Conservation (phyloP, 2,888 invertebrate species). For the Macrophya alboannulata region DNA sequence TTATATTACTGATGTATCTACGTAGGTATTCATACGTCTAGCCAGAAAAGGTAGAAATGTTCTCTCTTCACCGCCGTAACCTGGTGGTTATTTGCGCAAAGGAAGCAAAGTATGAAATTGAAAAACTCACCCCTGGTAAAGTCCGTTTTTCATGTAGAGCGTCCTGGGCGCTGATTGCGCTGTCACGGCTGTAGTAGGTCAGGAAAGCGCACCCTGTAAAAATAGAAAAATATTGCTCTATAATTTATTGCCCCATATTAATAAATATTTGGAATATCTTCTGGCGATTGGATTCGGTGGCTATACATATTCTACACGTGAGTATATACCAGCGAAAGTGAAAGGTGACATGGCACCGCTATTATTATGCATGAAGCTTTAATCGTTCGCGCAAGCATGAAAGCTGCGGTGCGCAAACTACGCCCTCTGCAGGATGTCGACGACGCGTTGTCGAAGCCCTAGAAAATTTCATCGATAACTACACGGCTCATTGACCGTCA, state of each 20-base stretch:
- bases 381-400: conserved; percentile 49
- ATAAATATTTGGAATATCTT: not conserved
- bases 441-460: conserved; percentile 46
- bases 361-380: conserved; percentile 49
- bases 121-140: conserved; percentile 96
- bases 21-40: conserved; percentile 27
- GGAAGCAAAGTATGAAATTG: conserved; percentile 53
- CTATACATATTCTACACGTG: not conserved
- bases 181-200: conserved; percentile 98
- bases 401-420: conserved; percentile 42
- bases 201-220: conserved; percentile 98
- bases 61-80: not conserved
- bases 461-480: conserved; percentile 54
- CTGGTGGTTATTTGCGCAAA: conserved; percentile 27
- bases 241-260: not conserved
- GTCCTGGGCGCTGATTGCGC: conserved; percentile 95
- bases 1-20: conserved; percentile 19
- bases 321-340: conserved; percentile 5
- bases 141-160: conserved; percentile 99
- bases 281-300: not conserved
- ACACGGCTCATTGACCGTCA: conserved; percentile 48
- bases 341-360: conserved; percentile 40
- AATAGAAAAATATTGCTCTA: conserved; percentile 62
- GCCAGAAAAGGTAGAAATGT: conserved; percentile 17
- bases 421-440: conserved; percentile 30